These are phyloP conservation scores for Macrochelys suwanniensis DNA, from an alignment of 2,797 vertebrate genomes.

Conservation along the genomic window DNA sequence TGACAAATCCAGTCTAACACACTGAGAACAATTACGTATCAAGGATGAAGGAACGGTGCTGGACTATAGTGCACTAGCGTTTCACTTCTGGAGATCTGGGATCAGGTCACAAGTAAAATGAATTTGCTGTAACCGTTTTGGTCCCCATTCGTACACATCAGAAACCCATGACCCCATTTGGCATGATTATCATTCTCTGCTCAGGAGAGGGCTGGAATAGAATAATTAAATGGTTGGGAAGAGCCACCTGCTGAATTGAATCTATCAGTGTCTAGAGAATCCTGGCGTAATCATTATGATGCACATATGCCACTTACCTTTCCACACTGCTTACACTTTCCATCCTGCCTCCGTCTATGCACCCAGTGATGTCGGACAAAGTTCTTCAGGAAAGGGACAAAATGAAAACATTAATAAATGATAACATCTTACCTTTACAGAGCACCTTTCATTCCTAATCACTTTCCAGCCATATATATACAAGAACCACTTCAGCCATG, in stretches of 20 bases:
- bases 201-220: not conserved
- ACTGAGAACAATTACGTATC: not conserved
- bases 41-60: not conserved
- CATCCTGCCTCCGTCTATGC: slow-evolving; percentile 95
- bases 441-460: not conserved
- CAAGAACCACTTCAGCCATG: not conserved
- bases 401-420: not conserved
- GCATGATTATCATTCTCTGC: not conserved
- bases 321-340: slow-evolving; percentile 97
- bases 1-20: not conserved
- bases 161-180: not conserved
- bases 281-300: accelerated
- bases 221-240: not conserved
- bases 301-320: slow-evolving; percentile 85
- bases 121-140: not conserved
- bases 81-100: not conserved
- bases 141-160: not conserved
- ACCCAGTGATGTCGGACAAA: slow-evolving; percentile 98
- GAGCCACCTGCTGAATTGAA: not conserved
- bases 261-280: not conserved
- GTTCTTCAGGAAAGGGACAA: slow-evolving; percentile 85
- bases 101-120: not conserved
- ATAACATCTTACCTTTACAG: not conserved
- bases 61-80: not conserved
- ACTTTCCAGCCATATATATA: not conserved